Conservation (phyloP, 2,888 invertebrate genomes). For the Digitonthophagus gazella region DNA sequence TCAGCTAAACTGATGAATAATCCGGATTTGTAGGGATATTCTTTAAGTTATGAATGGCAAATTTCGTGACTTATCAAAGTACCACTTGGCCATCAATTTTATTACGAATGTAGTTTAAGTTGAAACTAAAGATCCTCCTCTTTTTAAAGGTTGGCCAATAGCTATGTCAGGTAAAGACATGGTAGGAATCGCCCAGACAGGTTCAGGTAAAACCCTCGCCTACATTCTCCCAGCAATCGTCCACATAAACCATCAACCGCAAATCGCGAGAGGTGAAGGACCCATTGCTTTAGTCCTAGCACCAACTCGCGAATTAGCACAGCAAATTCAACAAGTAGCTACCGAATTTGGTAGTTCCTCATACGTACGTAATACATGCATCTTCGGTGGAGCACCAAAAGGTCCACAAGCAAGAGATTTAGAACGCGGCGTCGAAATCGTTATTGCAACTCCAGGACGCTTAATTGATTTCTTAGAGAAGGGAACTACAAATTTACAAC, state of each 20-base stretch:
- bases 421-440: constrained; percentile 88
- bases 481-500: constrained; percentile 72
- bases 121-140: too few species aligned
- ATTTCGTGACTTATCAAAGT: too few species aligned
- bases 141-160: constrained; percentile 97
- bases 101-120: too few species aligned
- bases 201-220: constrained; percentile 87
- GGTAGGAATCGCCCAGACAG: constrained; percentile 95
- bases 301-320: constrained; percentile 84
- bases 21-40: too few species aligned
- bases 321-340: constrained; percentile 78
- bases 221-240: constrained; percentile 92
- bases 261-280: constrained; percentile 84
- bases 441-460: constrained; percentile 94
- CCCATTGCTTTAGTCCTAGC: constrained; percentile 90
- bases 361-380: constrained; percentile 85
- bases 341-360: constrained; percentile 88
- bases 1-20: too few species aligned
- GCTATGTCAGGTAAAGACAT: constrained; percentile 87
- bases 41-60: too few species aligned
- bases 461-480: constrained; percentile 83
- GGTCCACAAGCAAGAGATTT: constrained; percentile 84
- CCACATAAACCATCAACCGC: constrained; percentile 89
- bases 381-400: constrained; percentile 98
- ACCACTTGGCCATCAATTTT: too few species aligned